Conservation (phyloP, 1,140 invertebrate species). For the Drosophila triauraria region DNA sequence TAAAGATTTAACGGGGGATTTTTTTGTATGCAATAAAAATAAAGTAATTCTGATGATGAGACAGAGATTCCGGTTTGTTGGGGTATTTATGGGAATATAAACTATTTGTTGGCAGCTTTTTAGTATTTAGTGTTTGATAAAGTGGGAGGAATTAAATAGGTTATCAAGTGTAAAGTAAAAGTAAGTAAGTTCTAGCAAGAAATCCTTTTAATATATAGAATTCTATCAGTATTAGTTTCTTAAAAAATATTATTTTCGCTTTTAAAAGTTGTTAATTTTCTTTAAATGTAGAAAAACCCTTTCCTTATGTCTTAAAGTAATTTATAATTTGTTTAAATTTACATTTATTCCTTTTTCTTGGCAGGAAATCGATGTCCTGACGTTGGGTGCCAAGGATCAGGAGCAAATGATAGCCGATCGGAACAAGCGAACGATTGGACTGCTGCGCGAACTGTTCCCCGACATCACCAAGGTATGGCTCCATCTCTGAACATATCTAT, state of each 20-base stretch:
- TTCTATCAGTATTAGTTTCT: too few relatives aligned
- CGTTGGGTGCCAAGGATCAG: constrained; percentile 85
- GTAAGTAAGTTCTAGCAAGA: too few relatives aligned
- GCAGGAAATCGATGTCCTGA: constrained; percentile 87
- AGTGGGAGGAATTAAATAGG: not conserved
- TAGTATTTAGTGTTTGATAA: not conserved
- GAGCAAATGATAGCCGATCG: constrained; percentile 87
- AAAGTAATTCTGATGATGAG: constrained; percentile 3
- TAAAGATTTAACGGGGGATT: not conserved
- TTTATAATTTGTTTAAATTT: not conserved
- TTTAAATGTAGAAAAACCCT: too few relatives aligned
- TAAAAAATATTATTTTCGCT: not conserved
- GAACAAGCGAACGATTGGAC: constrained; percentile 91
- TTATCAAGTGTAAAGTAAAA: not conserved
- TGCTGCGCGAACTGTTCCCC: constrained; percentile 91
- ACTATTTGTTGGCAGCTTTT: not conserved
- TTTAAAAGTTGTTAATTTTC: not conserved
- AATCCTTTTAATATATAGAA: too few relatives aligned
- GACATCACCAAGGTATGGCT: constrained; percentile 89
- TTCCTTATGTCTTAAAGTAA: too few relatives aligned
- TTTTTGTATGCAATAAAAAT: not conserved
- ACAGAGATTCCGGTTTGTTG: constrained; percentile 1
- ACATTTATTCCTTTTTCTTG: constrained; percentile 45
- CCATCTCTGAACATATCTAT: not conserved
- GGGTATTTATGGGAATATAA: not conserved